Conservation (phyloP, 2,888 invertebrate species). For the Osmoderma eremita region DNA sequence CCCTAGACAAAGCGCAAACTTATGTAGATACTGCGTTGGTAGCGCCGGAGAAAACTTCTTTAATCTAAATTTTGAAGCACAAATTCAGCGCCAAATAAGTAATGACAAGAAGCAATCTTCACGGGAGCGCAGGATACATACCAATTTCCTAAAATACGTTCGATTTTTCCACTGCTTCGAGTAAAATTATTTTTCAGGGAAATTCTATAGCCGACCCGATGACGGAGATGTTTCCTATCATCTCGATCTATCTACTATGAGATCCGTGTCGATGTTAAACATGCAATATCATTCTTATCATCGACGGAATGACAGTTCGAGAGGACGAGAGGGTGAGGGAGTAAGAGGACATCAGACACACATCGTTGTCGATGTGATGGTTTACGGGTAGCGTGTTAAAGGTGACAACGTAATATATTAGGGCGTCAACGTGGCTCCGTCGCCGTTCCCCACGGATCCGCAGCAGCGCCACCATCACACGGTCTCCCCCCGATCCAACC, state of each 20-base stretch:
- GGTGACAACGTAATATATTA: conserved; percentile 36
- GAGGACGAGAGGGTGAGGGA: background rate
- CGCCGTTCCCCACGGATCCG: background rate
- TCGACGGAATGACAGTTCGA: conserved; percentile 27
- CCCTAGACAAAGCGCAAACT: no score
- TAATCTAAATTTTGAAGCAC: no score
- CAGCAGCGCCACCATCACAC: conserved; percentile 9
- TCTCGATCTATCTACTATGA: conserved; percentile 18
- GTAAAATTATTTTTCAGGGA: conserved; percentile 7
- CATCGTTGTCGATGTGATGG: conserved; percentile 28
- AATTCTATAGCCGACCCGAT: background rate
- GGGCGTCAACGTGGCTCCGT: conserved; percentile 20
- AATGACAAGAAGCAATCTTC: background rate
- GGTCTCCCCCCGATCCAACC: conserved; percentile 31
- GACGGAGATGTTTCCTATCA: conserved; percentile 7
- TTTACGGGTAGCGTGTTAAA: conserved; percentile 34
- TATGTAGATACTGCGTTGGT: no score
- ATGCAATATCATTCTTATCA: conserved; percentile 37
- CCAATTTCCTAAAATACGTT: conserved; percentile 11
- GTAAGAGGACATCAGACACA: conserved; percentile 6
- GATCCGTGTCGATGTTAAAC: conserved; percentile 32
- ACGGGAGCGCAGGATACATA: background rate
- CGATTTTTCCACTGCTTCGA: conserved; percentile 15
- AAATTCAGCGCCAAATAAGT: background rate
- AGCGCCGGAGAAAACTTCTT: no score